A percentile compares a stretch with the other conserved stretches of the same genome.
Evolutionary conservation across 2,797 vertebrate genomes (phyloP).

Genomic region (Gallinago nigripennis): DNA sequence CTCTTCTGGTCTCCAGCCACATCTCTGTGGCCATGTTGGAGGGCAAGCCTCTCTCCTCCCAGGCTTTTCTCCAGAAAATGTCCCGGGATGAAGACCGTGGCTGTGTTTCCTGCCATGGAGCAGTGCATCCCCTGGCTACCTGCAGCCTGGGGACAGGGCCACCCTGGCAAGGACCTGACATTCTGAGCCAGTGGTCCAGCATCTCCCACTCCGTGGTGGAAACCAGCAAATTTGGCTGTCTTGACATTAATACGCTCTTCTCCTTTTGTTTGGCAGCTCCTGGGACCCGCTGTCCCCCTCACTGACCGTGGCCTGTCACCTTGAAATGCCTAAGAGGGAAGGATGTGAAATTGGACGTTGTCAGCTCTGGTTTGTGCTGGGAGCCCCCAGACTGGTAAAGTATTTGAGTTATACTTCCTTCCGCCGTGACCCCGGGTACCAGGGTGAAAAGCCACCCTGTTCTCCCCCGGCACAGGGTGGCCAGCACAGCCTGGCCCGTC

Average conservation of each 20-base stretch:
- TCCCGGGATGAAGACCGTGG: no score
- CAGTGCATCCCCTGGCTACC: not conserved
- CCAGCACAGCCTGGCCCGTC: not conserved
- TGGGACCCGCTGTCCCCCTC: not conserved
- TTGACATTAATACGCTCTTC: not conserved
- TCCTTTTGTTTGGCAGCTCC: not conserved
- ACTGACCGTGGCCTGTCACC: not conserved
- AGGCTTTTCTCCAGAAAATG: fast-evolving
- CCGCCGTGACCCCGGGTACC: fast-evolving
- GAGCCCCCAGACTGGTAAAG: not conserved
- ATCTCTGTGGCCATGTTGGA: fast-evolving
- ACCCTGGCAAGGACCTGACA: not conserved
- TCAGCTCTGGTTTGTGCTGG: not conserved
- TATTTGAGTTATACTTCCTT: not conserved
- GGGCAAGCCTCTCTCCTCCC: not conserved
- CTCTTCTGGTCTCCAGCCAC: not conserved
- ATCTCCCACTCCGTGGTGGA: not conserved
- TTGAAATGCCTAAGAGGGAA: not conserved
- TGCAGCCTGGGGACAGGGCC: not conserved
- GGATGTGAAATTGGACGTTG: not conserved
- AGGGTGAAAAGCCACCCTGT: not conserved
- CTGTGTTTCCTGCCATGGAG: not conserved
- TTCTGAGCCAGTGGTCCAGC: not conserved
- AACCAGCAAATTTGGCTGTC: not conserved
- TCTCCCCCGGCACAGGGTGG: fast-evolving